Evolutionary conservation across 2,888 invertebrate species (phyloP), one percentile per base, ranked within the genome.

Genomic region (Nomada flava): DNA sequence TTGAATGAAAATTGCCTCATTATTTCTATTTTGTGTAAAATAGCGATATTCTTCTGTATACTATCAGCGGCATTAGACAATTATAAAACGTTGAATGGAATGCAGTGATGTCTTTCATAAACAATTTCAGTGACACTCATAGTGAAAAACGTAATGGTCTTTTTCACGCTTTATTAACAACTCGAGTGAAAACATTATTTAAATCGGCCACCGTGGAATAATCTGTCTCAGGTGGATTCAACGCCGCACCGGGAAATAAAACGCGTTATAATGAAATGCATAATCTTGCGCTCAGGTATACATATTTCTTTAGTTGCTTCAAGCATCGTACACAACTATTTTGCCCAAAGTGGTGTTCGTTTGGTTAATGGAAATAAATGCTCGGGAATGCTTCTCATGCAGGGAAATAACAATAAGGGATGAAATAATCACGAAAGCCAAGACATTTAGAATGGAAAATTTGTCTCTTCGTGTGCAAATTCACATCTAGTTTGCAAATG

Each of bases 191-290:
- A 26, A 23, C n/a, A 60, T 60, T 20, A n/a, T 26, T 5, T 10
- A 42, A 68, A 55, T 55, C 23, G 20, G 55, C 23, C 7, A 23
- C 10, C 10, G 13, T 15, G 5, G n/a, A 13, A 15, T 11, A 10
- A 23, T 10, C 36, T 23, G 11, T n/a, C 23, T 47, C 11, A 36
- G 36, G 36, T 36, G 36, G 36, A 36, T 3, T 44, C 13, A 44
- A 0, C 18, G 55, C 2, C 7, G 11, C 9, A 10, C 2, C 3
- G 2, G 18, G 44, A 20, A 44, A 29, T 7, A 53, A 26, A 4
- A 20, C 18, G 7, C 1, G 5, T 50, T 65, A 65, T 67, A 59
- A 18, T 15, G 36, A 74, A 59, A 50, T 18, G 59, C 67, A 74
- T 67, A 67, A 57, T 52, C 65, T 57, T 47, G 29, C 44, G 5